Evolutionary conservation across 2,797 vertebrate genomes (phyloP).

Genomic region (Rhincodon typus): DNA sequence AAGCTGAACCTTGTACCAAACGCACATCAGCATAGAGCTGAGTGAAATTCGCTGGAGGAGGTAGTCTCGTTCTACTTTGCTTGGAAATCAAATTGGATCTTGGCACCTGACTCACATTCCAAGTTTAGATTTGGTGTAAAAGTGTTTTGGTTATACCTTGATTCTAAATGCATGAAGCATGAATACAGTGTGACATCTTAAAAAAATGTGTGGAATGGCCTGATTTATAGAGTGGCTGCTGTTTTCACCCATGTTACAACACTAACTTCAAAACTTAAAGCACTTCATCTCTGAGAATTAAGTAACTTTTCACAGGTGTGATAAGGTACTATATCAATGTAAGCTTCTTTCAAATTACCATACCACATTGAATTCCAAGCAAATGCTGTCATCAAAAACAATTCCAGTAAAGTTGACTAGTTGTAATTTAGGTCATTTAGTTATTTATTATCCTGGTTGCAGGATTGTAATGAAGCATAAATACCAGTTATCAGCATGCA

Average conservation of each 20-base stretch:
- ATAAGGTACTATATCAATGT: background rate
- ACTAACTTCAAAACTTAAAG: background rate
- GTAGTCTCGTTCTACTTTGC: background rate
- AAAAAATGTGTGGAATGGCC: background rate
- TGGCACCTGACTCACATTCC: background rate
- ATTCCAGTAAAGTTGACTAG: background rate
- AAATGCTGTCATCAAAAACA: background rate
- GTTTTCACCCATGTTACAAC: background rate
- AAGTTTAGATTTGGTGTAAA: background rate
- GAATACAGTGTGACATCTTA: background rate
- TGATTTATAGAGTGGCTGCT: background rate
- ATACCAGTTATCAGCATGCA: background rate
- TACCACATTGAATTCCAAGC: background rate
- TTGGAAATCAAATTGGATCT: background rate
- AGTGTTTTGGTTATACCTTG: background rate
- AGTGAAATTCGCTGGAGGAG: background rate
- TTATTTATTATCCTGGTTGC: slow-evolving; percentile 15
- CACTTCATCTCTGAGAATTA: background rate
- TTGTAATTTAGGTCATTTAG: background rate
- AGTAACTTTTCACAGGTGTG: background rate
- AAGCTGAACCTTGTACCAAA: background rate
- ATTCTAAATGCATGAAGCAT: background rate
- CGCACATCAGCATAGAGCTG: background rate
- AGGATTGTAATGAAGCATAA: background rate
- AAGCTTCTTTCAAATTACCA: background rate